phyloP scores from a whole-genome alignment of 1,140 invertebrate genomes.

The Anoplolepis gracilipes region DNA sequence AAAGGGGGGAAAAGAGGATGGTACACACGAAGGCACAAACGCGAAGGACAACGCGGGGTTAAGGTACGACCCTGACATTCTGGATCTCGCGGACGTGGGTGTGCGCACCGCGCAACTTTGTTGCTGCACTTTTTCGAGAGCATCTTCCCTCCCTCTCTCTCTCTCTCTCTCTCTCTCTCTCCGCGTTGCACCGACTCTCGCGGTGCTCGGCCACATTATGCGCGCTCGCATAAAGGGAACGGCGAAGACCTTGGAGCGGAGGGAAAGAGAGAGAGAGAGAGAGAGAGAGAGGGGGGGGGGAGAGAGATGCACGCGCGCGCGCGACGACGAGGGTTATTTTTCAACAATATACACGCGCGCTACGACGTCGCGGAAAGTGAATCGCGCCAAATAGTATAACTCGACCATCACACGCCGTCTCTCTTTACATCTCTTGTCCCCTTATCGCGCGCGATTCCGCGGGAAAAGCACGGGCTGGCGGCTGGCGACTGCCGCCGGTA shows the following conservation, averaged over 20 bases:
- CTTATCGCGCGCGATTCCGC: constrained; percentile 17
- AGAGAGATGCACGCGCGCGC: constrained; percentile 25
- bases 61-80: constrained; percentile 75
- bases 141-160: constrained; percentile 41
- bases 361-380: constrained; percentile 48
- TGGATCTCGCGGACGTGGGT: constrained; percentile 64
- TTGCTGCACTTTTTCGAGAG: constrained; percentile 60
- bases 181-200: neutral
- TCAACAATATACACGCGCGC: constrained; percentile 28
- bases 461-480: constrained; percentile 17
- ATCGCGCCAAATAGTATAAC: constrained; percentile 43
- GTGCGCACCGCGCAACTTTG: constrained; percentile 60
- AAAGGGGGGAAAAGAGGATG: constrained; percentile 35
- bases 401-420: neutral
- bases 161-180: constrained; percentile 23
- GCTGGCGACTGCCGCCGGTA: neutral
- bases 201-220: constrained; percentile 36
- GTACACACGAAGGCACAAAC: constrained; percentile 34
- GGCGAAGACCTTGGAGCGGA: constrained; percentile 31
- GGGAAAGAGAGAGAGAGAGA: no score
- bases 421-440: neutral
- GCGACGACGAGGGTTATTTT: constrained; percentile 52
- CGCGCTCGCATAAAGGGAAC: constrained; percentile 49
- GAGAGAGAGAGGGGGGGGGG: neutral
- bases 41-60: constrained; percentile 70